Evolutionary conservation across 2,888 invertebrate genomes (phyloP), one percentile per base, ranked within the genome.

Genomic region (Yponomeuta malinellus): DNA sequence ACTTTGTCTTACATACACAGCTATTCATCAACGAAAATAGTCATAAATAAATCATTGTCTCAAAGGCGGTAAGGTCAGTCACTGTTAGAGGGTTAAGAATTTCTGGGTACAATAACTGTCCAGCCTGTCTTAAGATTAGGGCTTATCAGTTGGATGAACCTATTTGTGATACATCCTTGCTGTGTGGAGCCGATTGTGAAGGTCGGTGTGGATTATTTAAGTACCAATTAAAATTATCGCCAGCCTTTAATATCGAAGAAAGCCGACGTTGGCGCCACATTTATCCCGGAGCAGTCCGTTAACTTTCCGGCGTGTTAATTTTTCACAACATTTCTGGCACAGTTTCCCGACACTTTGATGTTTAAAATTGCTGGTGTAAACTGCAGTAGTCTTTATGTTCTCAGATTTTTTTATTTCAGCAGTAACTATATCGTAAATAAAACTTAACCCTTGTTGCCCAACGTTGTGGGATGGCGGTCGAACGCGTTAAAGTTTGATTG

Each of bases 401-500:
- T 23, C 48, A 48, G 23, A 68, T n/a, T 23, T 12, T 12, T 65
- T 65, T 65, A 43, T 12, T 43, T 37, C 67, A 37, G n/a, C 67
- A 48, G 15, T n/a, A 63, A 33, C 69, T 48, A 69, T 52, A 71
- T 63, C 48, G 23, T 66, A 67, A 67, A 71, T 71, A 71, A 67
- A 59, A n/a, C n/a, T 59, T 48, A 63, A 66, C 29, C 9, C 33
- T 8, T 63, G 23, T 64, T 70, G 66, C 48, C 23, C 66, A 65
- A 68, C 23, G 8, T 43, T 31, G 68, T 6, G 31, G 23, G n/a
- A 15, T 10, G 31, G 31, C 68, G 23, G 37, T n/a, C 67, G 72
- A 75, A 75, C 74, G 73, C 63, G 74, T 72, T 75, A 76, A 84
- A 85, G 82, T 86, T 86, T 84, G 83, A 84, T 83, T 83, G 81